A percentile compares a stretch with the other conserved stretches of the same genome.
Conservation (phyloP, 2,797 vertebrate species). For the Glossophaga mutica region DNA sequence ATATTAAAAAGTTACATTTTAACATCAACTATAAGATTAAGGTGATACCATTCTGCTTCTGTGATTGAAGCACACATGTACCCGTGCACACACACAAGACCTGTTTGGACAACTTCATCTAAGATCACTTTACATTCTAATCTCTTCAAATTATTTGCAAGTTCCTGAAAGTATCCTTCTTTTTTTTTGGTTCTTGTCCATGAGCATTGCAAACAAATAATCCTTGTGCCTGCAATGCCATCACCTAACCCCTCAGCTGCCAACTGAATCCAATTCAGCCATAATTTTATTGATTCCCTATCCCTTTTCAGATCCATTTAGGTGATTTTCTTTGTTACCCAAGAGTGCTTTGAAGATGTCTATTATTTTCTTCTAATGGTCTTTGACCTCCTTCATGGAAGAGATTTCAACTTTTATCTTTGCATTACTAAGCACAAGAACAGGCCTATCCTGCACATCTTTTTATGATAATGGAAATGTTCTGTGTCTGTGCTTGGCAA, state of each 20-base stretch:
- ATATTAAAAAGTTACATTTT: background rate
- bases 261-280: background rate
- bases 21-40: background rate
- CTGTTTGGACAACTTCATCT: background rate
- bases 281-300: background rate
- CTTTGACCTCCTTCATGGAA: background rate
- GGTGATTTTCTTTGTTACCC: background rate
- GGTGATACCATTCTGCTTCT: background rate
- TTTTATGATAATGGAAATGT: background rate
- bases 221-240: background rate
- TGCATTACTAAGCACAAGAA: background rate
- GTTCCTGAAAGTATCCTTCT: background rate
- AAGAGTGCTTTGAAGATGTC: background rate
- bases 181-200: background rate
- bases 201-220: fast-evolving
- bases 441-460: background rate
- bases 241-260: background rate
- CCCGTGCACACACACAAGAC: fast-evolving
- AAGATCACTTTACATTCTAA: background rate
- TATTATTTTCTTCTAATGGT: background rate
- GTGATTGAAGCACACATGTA: background rate
- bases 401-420: background rate
- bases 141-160: background rate
- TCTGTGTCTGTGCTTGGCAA: background rate
- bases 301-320: background rate